These are phyloP conservation scores for Trachelus troglodyta DNA, from an alignment of 2,888 invertebrate genomes.

Conservation along the genomic window DNA sequence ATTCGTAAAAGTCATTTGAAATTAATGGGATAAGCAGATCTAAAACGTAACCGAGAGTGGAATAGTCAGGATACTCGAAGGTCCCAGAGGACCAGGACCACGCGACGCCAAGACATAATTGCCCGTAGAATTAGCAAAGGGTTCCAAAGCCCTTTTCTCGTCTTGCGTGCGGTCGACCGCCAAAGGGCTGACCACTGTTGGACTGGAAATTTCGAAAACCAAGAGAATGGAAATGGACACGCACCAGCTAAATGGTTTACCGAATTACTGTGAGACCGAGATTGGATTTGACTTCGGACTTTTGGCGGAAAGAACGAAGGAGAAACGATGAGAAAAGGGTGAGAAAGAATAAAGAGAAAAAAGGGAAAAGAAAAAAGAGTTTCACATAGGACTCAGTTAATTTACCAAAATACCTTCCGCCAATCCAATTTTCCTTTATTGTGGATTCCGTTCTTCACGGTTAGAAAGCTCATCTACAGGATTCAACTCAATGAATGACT, in stretches of 20 bases:
- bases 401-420: constrained; percentile 38
- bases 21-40: not conserved
- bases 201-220: constrained; percentile 45
- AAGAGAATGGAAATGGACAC: constrained; percentile 51
- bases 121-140: constrained; percentile 56
- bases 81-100: constrained; percentile 28
- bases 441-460: not conserved
- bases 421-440: constrained; percentile 9
- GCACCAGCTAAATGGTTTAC: constrained; percentile 52
- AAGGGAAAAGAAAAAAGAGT: not conserved
- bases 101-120: constrained; percentile 49
- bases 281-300: constrained; percentile 54
- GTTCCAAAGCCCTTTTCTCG: constrained; percentile 33
- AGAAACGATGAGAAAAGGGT: constrained; percentile 2
- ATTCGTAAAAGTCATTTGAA: not conserved
- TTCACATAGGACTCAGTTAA: constrained; percentile 27
- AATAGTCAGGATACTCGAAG: not conserved
- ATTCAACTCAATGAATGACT: not conserved
- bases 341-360: not conserved
- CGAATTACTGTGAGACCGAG: constrained; percentile 47
- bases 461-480: not conserved
- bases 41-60: not conserved
- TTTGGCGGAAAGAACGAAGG: not conserved
- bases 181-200: constrained; percentile 26
- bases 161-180: constrained; percentile 51